A percentile compares a stretch with the other conserved stretches of the same genome.
phyloP scores from a whole-genome alignment of 30 jellyfish, hydroid and myxozoan genomes.

The Aurelia aurita complex sp. Pacific region DNA sequence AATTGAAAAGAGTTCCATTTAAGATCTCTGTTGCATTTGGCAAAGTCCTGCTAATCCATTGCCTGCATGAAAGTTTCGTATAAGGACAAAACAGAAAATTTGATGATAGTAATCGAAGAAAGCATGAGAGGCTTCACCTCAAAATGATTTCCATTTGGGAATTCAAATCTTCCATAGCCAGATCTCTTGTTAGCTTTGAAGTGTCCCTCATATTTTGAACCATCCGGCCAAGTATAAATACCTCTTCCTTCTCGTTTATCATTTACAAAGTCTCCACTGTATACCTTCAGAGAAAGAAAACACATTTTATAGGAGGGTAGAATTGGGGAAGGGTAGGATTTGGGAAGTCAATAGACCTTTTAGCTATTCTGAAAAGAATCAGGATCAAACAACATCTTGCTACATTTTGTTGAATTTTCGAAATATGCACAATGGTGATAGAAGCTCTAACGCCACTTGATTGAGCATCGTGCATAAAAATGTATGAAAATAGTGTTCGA shows the following conservation, averaged over 20 bases:
- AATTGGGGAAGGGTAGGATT: background rate
- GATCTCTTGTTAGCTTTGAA: constrained; percentile 64
- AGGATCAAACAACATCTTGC: no score
- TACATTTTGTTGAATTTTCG: no score
- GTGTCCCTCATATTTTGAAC: constrained; percentile 73
- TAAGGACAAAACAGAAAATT: no score
- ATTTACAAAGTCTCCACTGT: constrained; percentile 74
- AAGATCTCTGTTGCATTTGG: no score
- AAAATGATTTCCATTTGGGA: constrained; percentile 71
- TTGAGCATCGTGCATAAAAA: no score
- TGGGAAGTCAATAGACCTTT: background rate
- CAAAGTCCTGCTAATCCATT: no score
- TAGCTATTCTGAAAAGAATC: no score
- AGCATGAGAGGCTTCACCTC: constrained; percentile 50
- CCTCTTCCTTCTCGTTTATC: constrained; percentile 89
- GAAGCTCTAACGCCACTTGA: no score
- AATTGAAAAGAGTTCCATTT: no score
- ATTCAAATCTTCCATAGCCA: constrained; percentile 85
- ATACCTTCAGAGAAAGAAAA: constrained; percentile 49
- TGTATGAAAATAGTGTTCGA: background rate
- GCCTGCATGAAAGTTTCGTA: no score
- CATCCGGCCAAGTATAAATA: constrained; percentile 88
- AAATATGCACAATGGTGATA: no score
- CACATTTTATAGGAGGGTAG: background rate
- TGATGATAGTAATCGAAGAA: background rate